Conservation (phyloP, 2,797 vertebrate species). For the Channa striata region DNA sequence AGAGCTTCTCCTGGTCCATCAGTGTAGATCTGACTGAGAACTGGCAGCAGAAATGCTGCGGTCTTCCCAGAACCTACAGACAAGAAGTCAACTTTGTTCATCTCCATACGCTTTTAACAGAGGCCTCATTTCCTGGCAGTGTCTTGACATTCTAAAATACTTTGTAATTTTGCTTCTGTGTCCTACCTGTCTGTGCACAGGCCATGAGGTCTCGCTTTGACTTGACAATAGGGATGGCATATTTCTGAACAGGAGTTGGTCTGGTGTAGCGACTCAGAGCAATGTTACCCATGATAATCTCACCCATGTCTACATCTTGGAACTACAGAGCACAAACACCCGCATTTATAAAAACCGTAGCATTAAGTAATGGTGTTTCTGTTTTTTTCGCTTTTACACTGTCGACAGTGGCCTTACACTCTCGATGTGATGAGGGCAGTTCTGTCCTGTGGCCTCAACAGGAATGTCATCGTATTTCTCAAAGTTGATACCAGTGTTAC, state of each 20-base stretch:
- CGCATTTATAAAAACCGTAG: not conserved
- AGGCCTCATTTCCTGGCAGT: not conserved
- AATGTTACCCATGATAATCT: conserved; percentile 97
- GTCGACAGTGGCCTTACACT: conserved; percentile 85
- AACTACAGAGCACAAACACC: conserved; percentile 83
- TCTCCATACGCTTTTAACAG: not conserved
- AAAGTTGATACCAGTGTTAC: conserved; percentile 98
- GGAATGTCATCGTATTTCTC: conserved; percentile 99
- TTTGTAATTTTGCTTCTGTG: not conserved
- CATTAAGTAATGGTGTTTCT: not conserved
- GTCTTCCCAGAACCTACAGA: conserved; percentile 94
- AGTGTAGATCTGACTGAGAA: conserved; percentile 95
- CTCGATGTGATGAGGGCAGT: conserved; percentile 95
- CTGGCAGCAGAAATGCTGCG: conserved; percentile 94
- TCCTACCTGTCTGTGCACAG: conserved; percentile 94
- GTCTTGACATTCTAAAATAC: not conserved
- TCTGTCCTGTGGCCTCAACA: conserved; percentile 95
- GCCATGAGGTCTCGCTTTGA: conserved; percentile 97
- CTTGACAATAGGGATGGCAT: conserved; percentile 97
- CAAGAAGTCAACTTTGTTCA: conserved; percentile 16
- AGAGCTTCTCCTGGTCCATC: conserved; percentile 94
- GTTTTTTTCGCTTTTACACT: not conserved
- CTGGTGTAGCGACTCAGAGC: conserved; percentile 92
- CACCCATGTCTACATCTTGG: conserved; percentile 95
- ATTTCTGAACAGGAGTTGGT: conserved; percentile 97